Base-by-base conservation (phyloP, 2,113 vertebrate genomes). In the Struthio camelus region DNA sequence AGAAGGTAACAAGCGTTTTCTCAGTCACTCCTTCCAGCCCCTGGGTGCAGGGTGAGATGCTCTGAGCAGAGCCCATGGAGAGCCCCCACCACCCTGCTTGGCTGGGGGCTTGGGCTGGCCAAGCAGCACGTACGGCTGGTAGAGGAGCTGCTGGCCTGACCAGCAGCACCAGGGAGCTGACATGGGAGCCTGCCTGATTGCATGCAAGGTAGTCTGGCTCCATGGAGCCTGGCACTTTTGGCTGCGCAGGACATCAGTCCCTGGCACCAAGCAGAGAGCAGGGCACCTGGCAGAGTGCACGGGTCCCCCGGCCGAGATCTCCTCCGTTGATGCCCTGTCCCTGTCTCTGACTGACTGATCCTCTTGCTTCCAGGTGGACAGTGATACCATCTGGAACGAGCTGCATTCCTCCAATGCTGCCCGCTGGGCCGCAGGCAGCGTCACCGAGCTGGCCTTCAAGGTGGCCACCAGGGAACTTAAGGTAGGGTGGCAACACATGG, bases 371-470 rank as follows among this genome's bases (percentile, higher is more conserved):
- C 98, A 99, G 99, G 99, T 99, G 84, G 99, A 99, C 88, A 98
- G 98, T 0, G 99, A 99, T 92, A 99, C 99, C 66, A 97, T 99
- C 96, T 99, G 99, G 99, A 99, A 99, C 0, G 99, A 99, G 90
- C 97, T 98, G 83, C 99, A 99, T 94, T 99, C 99, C 17, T 98
- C 99, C 80, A 98, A 98, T 3, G 99, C 99, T 0, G 99, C 99
- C 1, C 99, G 99, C 16, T 98, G 98, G 95, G 99, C 99, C 0
- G 98, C 98, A 0, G 99, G 99, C 84, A 99, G 99, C 0, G 99
- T 99, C 91, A 99, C 98, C 0, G 99, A 99, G 87, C 97, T 99
- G 72, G 99, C 99, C 44, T 98, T 99, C 97, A 99, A 98, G 94
- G 99, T 99, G 97, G 99, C 99, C 65, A 98, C 98, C 85, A 96